A percentile compares a stretch with the other conserved stretches of the same genome.
These are phyloP conservation scores for Temnothorax ravouxi DNA, from an alignment of 2,888 invertebrate species.

Conservation along the genomic window DNA sequence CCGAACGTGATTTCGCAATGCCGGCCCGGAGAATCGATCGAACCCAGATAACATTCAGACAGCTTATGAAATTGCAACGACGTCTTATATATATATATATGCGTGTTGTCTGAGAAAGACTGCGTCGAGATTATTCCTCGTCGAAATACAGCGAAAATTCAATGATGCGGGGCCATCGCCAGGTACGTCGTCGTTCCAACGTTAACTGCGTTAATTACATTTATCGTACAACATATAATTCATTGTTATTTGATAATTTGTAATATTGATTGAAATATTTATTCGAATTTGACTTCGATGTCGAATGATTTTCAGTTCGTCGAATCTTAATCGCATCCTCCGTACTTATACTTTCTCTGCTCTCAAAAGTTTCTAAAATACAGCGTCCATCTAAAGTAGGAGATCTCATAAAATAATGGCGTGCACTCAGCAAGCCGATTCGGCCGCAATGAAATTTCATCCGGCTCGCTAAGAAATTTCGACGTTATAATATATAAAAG, in stretches of 20 bases:
- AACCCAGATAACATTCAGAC: too few relatives aligned
- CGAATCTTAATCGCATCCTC: too few relatives aligned
- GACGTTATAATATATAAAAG: too few relatives aligned
- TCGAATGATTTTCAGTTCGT: background rate
- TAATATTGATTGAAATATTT: background rate
- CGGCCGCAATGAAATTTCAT: too few relatives aligned
- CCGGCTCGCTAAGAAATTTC: too few relatives aligned
- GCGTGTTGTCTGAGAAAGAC: too few relatives aligned
- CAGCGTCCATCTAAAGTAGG: background rate
- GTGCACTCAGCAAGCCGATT: too few relatives aligned
- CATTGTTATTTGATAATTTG: background rate
- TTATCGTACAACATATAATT: background rate
- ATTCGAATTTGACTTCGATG: background rate
- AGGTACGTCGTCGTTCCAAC: background rate
- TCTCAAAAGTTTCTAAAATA: too few relatives aligned
- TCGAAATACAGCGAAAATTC: background rate
- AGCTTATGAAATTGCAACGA: too few relatives aligned
- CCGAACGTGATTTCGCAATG: background rate
- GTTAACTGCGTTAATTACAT: background rate
- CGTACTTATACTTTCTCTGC: too few relatives aligned
- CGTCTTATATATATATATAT: too few relatives aligned
- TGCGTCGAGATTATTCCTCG: background rate
- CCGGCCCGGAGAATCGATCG: background rate
- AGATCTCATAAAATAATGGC: too few relatives aligned
- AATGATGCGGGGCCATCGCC: background rate